Base-by-base conservation (phyloP, 1,140 invertebrate genomes). In the Halesus radiatus region DNA sequence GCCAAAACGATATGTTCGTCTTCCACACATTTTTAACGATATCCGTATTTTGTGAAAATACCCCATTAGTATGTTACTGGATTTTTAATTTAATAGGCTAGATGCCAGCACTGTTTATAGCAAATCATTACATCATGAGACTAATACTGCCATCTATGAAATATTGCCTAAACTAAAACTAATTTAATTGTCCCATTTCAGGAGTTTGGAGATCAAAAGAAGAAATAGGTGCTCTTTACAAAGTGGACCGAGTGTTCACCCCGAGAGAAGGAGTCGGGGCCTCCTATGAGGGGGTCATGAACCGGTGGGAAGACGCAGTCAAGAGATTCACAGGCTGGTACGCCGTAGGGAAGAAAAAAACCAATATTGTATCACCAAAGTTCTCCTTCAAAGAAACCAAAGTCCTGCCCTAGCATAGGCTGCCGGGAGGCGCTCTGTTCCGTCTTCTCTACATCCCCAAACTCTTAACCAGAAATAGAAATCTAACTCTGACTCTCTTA, bases 191-290 rank as follows among this genome's bases (percentile, higher is more conserved):
- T 13, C 10, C 7, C 75, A 76, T 90, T 90, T 53, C 84, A 94
- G 94, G 93, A 83, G 88, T 96, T 60, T 97, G 95, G 94, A 92
- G 92, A 79, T 89, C 87, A 45, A 92, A 92, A 84, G 90, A 93
- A 5, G 93, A 96, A 81, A 81, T 96, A 16, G 85, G 87, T 52
- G 85, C 91, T 20, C 86, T 95, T 18, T 90, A 92, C 29, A 87
- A 91, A 82, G 84, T 93, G 3, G 92, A 93, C 15, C 90, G 85
- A 75, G 84, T 92, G 58, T 96, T 96, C 83, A 86, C 87, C 50
- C 93, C 94, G 0, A 88, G 91, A 3, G 81, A 87, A n/a, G 85
- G 90, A 60, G 86, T 88, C 0, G 85, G 84, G 73, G 84, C 86
- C 8, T 75, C 83, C 1, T 92, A 93, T 79, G 84, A 89, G 76